phyloP scores from a whole-genome alignment of 2,113 vertebrate species.

The Puffinus mauretanicus region DNA sequence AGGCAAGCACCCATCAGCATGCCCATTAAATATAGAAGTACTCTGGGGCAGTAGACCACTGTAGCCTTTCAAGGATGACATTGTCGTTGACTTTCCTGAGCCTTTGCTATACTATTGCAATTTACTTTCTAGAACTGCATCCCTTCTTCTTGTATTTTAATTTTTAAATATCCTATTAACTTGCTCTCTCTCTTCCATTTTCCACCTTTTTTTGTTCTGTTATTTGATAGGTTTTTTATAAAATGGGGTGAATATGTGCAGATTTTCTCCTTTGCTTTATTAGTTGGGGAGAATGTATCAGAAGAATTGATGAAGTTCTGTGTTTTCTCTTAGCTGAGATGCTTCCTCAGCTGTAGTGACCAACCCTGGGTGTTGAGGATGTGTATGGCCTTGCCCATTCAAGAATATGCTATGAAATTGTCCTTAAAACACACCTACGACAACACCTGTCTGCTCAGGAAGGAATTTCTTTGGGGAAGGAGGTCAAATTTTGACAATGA shows the following conservation, averaged over 20 bases:
- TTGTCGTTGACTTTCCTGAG: not conserved
- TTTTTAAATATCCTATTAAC: not conserved
- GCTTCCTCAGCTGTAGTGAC: not conserved
- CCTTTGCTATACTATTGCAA: not conserved
- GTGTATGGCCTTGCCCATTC: fast-evolving
- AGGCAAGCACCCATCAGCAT: not conserved
- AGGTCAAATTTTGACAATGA: not conserved
- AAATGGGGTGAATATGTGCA: not conserved
- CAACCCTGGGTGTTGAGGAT: not conserved
- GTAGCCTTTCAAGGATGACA: not conserved
- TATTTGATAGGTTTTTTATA: not conserved
- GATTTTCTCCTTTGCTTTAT: not conserved
- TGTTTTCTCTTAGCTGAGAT: not conserved
- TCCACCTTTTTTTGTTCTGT: not conserved
- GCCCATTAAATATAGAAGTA: not conserved
- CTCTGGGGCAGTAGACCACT: not conserved
- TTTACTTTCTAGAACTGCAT: not conserved
- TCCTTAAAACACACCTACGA: not conserved
- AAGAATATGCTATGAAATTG: fast-evolving
- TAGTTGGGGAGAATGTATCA: not conserved
- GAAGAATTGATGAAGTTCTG: not conserved
- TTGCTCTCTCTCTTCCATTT: fast-evolving
- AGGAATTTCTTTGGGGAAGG: not conserved
- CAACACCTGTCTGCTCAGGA: not conserved
- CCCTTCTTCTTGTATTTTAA: not conserved